Evolutionary conservation across 1,140 invertebrate genomes (phyloP), one percentile per base, ranked within the genome.

Genomic region (Leptonema lineaticorne): DNA sequence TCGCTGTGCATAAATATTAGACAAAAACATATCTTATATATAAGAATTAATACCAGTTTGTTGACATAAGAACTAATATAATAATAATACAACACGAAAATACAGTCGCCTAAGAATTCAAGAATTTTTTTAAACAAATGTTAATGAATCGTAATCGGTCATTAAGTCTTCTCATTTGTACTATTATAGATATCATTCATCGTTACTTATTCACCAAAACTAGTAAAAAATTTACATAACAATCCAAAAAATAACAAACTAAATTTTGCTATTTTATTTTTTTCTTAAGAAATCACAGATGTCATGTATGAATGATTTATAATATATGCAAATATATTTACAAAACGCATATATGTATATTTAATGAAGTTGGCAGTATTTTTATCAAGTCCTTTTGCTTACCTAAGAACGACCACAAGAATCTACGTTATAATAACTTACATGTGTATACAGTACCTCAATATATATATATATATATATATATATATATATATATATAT

Each of bases 131-230:
- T 69, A 72, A 69, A 69, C 68, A 67, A 73, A 73, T 69, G 66
- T 68, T 70, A 68, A 70, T 73, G 71, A 73, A 65, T 70, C 53
- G 68, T 73, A n/a, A 70, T 68, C 79, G 63, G 68, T 74, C 72
- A 80, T 81, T 82, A 83, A 83, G 81, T 83, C 81, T 83, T 83
- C 81, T 81, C 80, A 82, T 83, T 83, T 83, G 81, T 83, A 83
- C 81, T 83, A 83, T 83, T 83, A 79, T 80, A 82, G 81, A 83
- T 79, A 82, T 81, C 78, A 76, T 76, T 67, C 67, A 71, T 69
- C 69, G 48, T 20, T 62, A 45, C 27, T 64, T 48, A 78, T 79
- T 82, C 78, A 79, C 74, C n/a, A 76, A 76, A 76, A 71, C 76
- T 77, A 68, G 75, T 67, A 68, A 79, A 74, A 82, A 81, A 81